These are phyloP conservation scores for Chrysogorgia sp. DNA, from an alignment of 92 coral and sea anemone genomes.

Conservation along the genomic window DNA sequence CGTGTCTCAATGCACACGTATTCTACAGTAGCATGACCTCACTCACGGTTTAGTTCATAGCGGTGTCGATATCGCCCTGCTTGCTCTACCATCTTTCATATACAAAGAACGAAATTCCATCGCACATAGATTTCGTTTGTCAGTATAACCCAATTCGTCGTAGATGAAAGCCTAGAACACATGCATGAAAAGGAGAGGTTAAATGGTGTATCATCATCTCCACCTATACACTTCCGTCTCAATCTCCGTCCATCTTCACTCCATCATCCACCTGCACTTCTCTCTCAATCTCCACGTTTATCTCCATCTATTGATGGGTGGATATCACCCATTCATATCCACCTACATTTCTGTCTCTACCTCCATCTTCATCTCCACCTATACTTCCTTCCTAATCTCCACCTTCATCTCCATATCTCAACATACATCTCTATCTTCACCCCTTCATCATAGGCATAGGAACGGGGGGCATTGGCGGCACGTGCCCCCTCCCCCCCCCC, in stretches of 20 bases:
- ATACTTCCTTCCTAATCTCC: no score
- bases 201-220: neutral
- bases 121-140: conserved; percentile 79
- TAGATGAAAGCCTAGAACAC: conserved; percentile 78
- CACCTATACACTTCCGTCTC: no score
- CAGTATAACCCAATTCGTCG: conserved; percentile 80
- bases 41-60: conserved; percentile 9
- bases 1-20: no score
- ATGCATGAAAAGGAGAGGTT: neutral
- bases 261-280: no score
- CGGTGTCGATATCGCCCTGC: conserved; percentile 9
- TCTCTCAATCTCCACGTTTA: no score
- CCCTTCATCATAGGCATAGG: no score
- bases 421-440: no score
- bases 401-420: no score
- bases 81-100: conserved; percentile 2
- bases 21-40: neutral
- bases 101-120: conserved; percentile 53
- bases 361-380: neutral
- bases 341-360: neutral
- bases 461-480: no score
- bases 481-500: no score
- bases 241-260: no score
- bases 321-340: neutral
- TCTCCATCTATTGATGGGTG: no score